Conservation (phyloP, 2,797 vertebrate genomes). For the Adrianichthys oophorus region DNA sequence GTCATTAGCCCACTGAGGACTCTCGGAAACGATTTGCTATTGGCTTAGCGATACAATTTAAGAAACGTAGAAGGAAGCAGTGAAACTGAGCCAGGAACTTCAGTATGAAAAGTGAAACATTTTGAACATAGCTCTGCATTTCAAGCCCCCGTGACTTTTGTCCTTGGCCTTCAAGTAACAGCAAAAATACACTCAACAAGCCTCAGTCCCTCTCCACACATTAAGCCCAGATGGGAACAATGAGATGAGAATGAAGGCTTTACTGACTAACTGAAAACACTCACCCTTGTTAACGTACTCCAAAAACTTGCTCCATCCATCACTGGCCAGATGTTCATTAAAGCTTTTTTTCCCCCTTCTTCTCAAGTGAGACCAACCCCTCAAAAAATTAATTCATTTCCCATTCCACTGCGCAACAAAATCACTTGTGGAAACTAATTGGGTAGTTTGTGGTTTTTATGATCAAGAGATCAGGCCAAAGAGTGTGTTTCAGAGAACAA, state of each 20-base stretch:
- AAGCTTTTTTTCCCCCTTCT: constrained; percentile 55
- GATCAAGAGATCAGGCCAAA: constrained; percentile 41
- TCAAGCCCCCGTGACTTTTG: constrained; percentile 38
- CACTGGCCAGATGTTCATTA: constrained; percentile 73
- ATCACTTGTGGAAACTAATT: constrained; percentile 62
- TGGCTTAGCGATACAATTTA: constrained; percentile 36
- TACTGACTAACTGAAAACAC: constrained; percentile 72
- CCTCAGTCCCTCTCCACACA: constrained; percentile 58
- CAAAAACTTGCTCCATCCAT: constrained; percentile 71
- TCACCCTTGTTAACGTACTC: constrained; percentile 69
- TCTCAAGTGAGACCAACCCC: constrained; percentile 56
- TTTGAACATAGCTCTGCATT: constrained; percentile 26
- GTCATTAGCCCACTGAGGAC: constrained; percentile 38
- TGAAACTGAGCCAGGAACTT: constrained; percentile 40
- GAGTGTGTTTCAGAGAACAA: constrained; percentile 33
- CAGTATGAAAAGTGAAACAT: constrained; percentile 29
- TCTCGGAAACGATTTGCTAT: constrained; percentile 48
- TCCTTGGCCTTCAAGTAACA: constrained; percentile 26
- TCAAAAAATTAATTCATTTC: constrained; percentile 65
- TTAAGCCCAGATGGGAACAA: constrained; percentile 76
- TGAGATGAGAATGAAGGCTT: constrained; percentile 73
- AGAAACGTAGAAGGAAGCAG: constrained; percentile 27
- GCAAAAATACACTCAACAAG: constrained; percentile 29
- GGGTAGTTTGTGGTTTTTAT: constrained; percentile 57
- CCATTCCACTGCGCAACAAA: constrained; percentile 70